Evolutionary conservation across 92 coral and sea anemone genomes (phyloP), one percentile per base, ranked within the genome.

Genomic region (Phenganax stokvisi): DNA sequence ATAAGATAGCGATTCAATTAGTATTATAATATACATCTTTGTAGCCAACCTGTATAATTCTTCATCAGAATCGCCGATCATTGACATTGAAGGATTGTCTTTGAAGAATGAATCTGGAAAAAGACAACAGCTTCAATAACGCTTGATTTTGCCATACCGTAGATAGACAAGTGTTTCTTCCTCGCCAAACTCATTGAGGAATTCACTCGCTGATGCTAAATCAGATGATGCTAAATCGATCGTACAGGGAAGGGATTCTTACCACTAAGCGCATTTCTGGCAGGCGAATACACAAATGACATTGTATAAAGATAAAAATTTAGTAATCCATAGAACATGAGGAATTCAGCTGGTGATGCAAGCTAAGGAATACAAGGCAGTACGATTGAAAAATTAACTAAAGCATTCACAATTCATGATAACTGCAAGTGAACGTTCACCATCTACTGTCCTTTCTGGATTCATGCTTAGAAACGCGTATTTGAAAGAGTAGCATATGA

Each of bases 241-340:
- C 27, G 3, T 9, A 67, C 3, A 64, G 29, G 16, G 9, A 37
- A 11, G 9, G 6, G 10, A 3, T 15, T n/a, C 92, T 76, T 73
- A 94, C 98, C 98, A 81, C 90, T 92, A 12, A 94, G 91, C 0
- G 98, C 98, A 66, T 94, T 94, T 76, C 89, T 92, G 54, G 98
- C 89, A 25, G 97, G 98, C 2, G 98, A 92, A 78, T 94, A 94
- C 53, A 94, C 98, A 83, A 94, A 94, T 9, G 97, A 92, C 98
- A 94, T 94, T 51, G 96, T 90, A 82, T 94, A 94, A 59, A 94
- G 83, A 85, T 94, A 94, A 74, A 92, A 94, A 83, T 94, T 94
- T 44, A 94, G 89, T 74, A 94, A 86, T 52, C 98, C 97, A 78
- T 88, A 94, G 80, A 92, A 92, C 66, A 97, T 91, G 75, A 94